Base-by-base conservation (phyloP, 1,140 invertebrate genomes). In the Meteorus sp. region DNA sequence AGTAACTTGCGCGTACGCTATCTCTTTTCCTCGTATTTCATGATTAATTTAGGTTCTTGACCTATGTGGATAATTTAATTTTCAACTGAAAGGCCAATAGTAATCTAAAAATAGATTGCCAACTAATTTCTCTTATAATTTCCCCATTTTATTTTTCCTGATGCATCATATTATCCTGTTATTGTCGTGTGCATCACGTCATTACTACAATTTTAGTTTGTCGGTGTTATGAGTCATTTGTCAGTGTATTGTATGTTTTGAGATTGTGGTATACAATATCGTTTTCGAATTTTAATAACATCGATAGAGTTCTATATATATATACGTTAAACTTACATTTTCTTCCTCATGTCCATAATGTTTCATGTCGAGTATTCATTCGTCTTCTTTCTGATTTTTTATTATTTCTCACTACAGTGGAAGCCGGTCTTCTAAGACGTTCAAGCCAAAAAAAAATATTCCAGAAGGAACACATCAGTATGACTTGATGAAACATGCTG, bases 401-500 rank as follows among this genome's bases (percentile, higher is more conserved):
- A 53, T 50, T 60, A 61, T 50, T 60, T 62, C 61, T 27, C n/a
- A n/a, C 70, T 54, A 67, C 8, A 88, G 87, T 82, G 91, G 92
- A 73, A 90, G 90, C 78, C 86, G 93, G 70, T 95, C 93, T 58
- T 95, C 93, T 47, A 96, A 95, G 83, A 96, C 96, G 41, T 99
- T 99, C 76, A 98, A 98, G 78, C 97, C 97, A 60, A 98, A 98
- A 82, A 98, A 98, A 77, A 98, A 98, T 81, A 99, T 99, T 73
- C 95, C 95, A 3, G 97, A 99, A 82, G 96, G 95, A 41, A 98
- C 95, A 7, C 95, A 98, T 84, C 96, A 98, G 74, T 97, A 98
- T 91, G 95, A 99, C 76, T 83, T 99, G 73, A 98, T 99, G 95
- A 96, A 98, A 84, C 97, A 99, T 87, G 97, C 97, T 20, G 95